Percentiles rank a stretch among this genome's conserved stretches.
These are phyloP conservation scores for Schizothorax lantsangensis DNA, from an alignment of 2,797 vertebrate genomes.

Conservation along the genomic window DNA sequence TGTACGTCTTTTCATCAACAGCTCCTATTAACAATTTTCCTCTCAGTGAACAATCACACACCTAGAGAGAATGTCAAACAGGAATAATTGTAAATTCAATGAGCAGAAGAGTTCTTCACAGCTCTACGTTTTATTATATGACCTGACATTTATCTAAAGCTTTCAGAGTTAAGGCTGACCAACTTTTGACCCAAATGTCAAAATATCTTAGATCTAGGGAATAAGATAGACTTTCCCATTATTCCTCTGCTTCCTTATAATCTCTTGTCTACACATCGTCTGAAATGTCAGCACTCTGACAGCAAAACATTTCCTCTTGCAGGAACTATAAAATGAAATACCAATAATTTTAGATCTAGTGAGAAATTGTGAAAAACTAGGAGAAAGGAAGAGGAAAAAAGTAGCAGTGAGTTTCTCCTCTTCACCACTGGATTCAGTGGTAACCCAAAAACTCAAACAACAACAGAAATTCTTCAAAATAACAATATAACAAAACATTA, in stretches of 20 bases:
- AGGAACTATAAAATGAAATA: neutral
- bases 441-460: neutral
- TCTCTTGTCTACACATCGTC: neutral
- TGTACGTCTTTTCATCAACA: neutral
- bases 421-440: neutral
- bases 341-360: neutral
- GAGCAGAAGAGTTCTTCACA: neutral
- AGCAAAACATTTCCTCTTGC: neutral
- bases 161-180: slow-evolving; percentile 33
- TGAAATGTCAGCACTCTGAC: slow-evolving; percentile 16
- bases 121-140: neutral
- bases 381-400: neutral
- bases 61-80: neutral
- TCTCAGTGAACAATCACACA: neutral
- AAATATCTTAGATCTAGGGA: slow-evolving; percentile 10
- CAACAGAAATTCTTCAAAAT: neutral
- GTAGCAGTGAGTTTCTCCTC: neutral
- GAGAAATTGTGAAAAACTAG: neutral
- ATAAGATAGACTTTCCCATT: slow-evolving; percentile 18
- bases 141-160: slow-evolving; percentile 40
- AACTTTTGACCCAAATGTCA: slow-evolving; percentile 32
- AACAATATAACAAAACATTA: neutral
- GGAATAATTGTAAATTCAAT: neutral
- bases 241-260: slow-evolving; percentile 13
- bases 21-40: neutral